Conservation (phyloP, 1,140 invertebrate genomes). For the Cotesia chilonis region DNA sequence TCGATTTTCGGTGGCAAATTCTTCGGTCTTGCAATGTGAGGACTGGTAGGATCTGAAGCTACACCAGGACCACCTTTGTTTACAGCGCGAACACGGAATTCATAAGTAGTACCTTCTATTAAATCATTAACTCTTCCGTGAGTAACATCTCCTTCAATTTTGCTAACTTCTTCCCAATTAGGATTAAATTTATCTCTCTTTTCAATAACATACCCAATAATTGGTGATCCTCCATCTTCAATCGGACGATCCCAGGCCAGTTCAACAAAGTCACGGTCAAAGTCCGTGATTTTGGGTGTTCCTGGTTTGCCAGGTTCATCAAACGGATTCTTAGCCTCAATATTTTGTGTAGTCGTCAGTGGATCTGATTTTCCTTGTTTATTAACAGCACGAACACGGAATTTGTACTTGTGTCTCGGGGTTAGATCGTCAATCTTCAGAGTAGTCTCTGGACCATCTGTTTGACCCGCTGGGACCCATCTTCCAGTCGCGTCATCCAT, state of each 20-base stretch:
- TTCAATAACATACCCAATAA: conserved; percentile 94
- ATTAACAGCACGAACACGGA: conserved; percentile 94
- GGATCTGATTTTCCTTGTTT: conserved; percentile 96
- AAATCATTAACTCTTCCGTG: conserved; percentile 86
- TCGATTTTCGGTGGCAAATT: conserved; percentile 93
- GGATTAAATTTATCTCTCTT: conserved; percentile 92
- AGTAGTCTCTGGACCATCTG: conserved; percentile 78
- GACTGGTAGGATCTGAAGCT: conserved; percentile 87
- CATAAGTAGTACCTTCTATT: conserved; percentile 89
- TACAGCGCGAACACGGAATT: conserved; percentile 93
- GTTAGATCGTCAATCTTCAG: conserved; percentile 80
- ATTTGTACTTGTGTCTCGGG: conserved; percentile 95
- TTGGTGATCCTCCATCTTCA: conserved; percentile 87
- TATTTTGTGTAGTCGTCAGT: conserved; percentile 85
- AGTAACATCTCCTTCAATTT: conserved; percentile 84
- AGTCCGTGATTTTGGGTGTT: conserved; percentile 88
- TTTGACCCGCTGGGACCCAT: conserved; percentile 93
- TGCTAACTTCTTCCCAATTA: conserved; percentile 87
- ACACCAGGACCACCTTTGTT: conserved; percentile 94
- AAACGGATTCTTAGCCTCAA: conserved; percentile 98
- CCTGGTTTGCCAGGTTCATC: conserved; percentile 88
- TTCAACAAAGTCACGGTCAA: conserved; percentile 92
- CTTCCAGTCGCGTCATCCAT: conserved; percentile 91
- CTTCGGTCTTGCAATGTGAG: conserved; percentile 90
- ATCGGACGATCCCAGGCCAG: conserved; percentile 91